Percentiles rank a stretch among this genome's conserved stretches.
phyloP scores from a whole-genome alignment of 2,888 invertebrate genomes.

The Spilarctia lutea region DNA sequence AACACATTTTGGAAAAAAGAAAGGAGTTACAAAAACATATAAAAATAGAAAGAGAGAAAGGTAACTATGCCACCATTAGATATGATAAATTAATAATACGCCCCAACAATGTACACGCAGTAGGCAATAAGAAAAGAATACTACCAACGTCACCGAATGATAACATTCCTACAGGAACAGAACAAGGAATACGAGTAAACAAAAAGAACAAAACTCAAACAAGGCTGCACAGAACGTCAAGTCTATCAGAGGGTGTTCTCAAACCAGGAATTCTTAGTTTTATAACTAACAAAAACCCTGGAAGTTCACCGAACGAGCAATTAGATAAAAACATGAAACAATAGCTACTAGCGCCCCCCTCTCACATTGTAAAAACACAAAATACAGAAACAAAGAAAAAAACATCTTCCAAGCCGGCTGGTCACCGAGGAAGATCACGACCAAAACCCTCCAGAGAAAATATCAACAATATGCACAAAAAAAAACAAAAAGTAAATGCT shows the following conservation, averaged over 20 bases:
- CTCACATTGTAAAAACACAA: neutral
- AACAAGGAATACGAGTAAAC: neutral
- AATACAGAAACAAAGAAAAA: neutral
- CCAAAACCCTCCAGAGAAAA: too few species aligned
- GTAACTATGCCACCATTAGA: conserved; percentile 31
- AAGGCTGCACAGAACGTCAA: conserved; percentile 4
- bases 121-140: conserved; percentile 3
- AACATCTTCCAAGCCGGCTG: too few species aligned
- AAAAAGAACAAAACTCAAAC: conserved; percentile 3
- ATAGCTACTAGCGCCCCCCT: neutral
- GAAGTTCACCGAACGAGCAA: neutral
- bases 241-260: neutral
- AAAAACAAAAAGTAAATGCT: too few species aligned
- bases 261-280: conserved; percentile 8
- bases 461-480: too few species aligned
- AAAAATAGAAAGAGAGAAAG: conserved; percentile 29
- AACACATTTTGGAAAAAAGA: conserved; percentile 28
- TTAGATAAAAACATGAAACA: neutral
- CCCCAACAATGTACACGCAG: neutral
- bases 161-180: neutral
- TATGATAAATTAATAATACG: conserved; percentile 20
- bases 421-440: too few species aligned
- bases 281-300: conserved; percentile 6
- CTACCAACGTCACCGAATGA: neutral
- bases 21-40: conserved; percentile 29